Base-by-base conservation (phyloP, 2,797 vertebrate species). In the Tokudaia muenninki region DNA sequence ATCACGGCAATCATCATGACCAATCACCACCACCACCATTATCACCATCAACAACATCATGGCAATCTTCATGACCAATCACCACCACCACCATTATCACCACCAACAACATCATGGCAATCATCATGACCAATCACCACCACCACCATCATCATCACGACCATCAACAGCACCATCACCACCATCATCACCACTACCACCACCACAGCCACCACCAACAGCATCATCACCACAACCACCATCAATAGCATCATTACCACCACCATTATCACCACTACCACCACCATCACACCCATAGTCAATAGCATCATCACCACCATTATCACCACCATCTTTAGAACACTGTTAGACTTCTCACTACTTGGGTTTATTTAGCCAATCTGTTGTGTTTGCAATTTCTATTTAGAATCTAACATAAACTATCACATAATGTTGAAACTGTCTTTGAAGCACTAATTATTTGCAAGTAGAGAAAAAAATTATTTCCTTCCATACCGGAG, bases 311-410 rank as follows among this genome's bases (percentile, higher is more conserved):
- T 24, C 72, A 44, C 72, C 22, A 44, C 11, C 11, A 78, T 14
- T 44, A 80, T 31, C 22, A 13, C 12, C 55, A 61, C 55, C 37
- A 37, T 61, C 80, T 82, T 61, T 82, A 87, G 95, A 96, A 94
- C 22, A 47, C 37, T 3, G 8, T 63, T 44, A 63, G 24, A 21
- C 81, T 31, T 63, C 59, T 34, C 29, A 6, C 21, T 97, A 96
- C 12, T 98, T 97, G 92, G 91, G 97, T 97, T 98, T 98, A 98
- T 98, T 98, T 98, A 98, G 96, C 96, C 97, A 98, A 98, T 95
- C 96, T 98, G 96, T 96, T 98, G 97, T 97, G 97, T 95, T 94
- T 97, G 41, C 88, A 57, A 67, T 97, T 97, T 93, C 81, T 95
- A 50, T 78, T 89, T 84, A 91, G 94, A 61, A 50, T 67, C 16